Conservation (phyloP, 1,140 invertebrate species). For the Coptotermes formosanus region DNA sequence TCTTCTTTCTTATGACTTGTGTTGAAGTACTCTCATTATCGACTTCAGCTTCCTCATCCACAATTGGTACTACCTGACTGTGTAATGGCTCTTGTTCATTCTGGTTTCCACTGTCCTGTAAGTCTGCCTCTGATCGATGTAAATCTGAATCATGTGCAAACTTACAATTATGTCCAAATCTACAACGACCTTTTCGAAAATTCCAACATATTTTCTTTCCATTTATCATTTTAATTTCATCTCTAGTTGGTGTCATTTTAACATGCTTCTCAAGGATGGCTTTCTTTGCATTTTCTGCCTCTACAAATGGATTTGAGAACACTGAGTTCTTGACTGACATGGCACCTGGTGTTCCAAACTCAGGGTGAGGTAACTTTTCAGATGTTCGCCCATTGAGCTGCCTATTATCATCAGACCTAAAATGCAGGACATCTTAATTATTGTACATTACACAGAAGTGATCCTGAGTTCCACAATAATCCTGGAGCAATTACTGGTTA, state of each 20-base stretch:
- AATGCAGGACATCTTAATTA: neutral
- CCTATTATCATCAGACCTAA: neutral
- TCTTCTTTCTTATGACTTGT: slow-evolving; percentile 62
- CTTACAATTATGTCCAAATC: slow-evolving; percentile 89
- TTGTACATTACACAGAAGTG: too few relatives aligned
- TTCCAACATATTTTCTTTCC: slow-evolving; percentile 92
- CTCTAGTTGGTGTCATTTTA: slow-evolving; percentile 79
- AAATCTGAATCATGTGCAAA: slow-evolving; percentile 90
- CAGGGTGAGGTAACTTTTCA: slow-evolving; percentile 36
- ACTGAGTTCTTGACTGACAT: slow-evolving; percentile 59
- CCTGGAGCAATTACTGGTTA: too few relatives aligned
- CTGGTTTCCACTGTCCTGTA: slow-evolving; percentile 52
- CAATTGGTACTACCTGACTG: slow-evolving; percentile 19
- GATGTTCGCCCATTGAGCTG: slow-evolving; percentile 36
- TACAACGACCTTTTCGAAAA: slow-evolving; percentile 84
- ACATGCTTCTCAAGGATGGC: slow-evolving; percentile 90
- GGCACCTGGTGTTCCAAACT: slow-evolving; percentile 31
- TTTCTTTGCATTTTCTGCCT: slow-evolving; percentile 83
- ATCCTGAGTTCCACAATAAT: too few relatives aligned
- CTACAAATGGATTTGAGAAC: slow-evolving; percentile 86
- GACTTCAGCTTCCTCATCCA: slow-evolving; percentile 55
- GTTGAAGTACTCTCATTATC: slow-evolving; percentile 38
- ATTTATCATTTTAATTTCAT: slow-evolving; percentile 73
- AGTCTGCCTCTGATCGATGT: slow-evolving; percentile 56
- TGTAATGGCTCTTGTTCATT: slow-evolving; percentile 34